Percentiles rank a stretch among this genome's conserved stretches.
Evolutionary conservation across 2,888 invertebrate genomes (phyloP).

Genomic region (Eupithecia tripunctaria): DNA sequence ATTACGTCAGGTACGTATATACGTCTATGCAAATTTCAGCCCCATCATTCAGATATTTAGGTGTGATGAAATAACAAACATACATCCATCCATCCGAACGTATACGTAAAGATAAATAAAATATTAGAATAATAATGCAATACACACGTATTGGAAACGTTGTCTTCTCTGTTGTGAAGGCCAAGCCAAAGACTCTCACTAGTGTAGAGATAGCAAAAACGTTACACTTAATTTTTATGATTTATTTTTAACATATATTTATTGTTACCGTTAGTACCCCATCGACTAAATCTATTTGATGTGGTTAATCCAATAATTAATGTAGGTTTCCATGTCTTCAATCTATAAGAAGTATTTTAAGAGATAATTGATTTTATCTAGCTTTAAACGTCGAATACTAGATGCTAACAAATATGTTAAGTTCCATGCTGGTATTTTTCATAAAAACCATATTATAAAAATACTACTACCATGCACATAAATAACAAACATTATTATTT

Average conservation of each 20-base stretch:
- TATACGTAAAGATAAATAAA: background rate
- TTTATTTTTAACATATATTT: background rate
- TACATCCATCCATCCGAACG: background rate
- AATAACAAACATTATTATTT: no score
- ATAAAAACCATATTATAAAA: no score
- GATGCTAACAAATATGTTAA: no score
- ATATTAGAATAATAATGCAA: background rate
- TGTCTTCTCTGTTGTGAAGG: constrained; percentile 53
- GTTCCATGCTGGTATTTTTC: no score
- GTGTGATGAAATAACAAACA: background rate
- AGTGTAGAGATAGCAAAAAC: constrained; percentile 49
- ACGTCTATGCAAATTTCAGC: background rate
- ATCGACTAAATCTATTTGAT: no score
- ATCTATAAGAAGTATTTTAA: no score
- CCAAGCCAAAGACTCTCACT: constrained; percentile 53
- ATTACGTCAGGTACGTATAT: background rate
- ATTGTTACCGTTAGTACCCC: background rate
- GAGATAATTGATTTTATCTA: no score
- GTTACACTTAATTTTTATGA: background rate
- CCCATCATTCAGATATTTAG: background rate
- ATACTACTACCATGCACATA: no score
- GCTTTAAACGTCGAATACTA: no score
- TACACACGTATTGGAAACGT: constrained; percentile 33
- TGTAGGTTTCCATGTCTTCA: no score
- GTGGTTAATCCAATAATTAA: no score